Evolutionary conservation across 2,113 vertebrate genomes (phyloP), one percentile per base, ranked within the genome.

Genomic region (Pangasianodon gigas): DNA sequence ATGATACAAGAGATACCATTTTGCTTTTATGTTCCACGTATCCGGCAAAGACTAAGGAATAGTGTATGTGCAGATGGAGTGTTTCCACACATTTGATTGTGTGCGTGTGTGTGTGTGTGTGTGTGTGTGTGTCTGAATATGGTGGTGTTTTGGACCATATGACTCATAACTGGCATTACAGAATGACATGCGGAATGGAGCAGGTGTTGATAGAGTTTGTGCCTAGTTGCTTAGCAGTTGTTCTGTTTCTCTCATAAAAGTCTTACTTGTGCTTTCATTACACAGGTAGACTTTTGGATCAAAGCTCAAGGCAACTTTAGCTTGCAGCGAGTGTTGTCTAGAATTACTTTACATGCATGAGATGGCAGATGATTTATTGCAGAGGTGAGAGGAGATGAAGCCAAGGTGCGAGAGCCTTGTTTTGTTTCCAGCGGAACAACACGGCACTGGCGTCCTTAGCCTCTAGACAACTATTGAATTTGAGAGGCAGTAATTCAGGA

Each of bases 301-400:
- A 92, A 89, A 86, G 82, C 60, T 90, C 54, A 89, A 91, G 89
- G 91, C 83, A 90, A 91, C 87, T 89, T 92, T 91, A 67, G 85
- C 92, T 93, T 69, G 86, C 87, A 51, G 60, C 88, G 79, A 88
- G 89, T 90, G 65, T 90, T 87, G 89, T 91, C 89, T 92, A 92
- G 92, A 86, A 89, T 90, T 91, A 94, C 93, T 95, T 94, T 92
- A 94, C 93, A 94, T 94, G 94, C 93, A 94, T 93, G 91, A 95
- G 92, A 93, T 93, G 90, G 93, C 94, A 93, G 92, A 92, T 94
- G 94, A 95, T 93, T 94, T 95, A 93, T 92, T 87, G 87, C 90
- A 93, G 92, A 92, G 89, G 91, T 93, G 87, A 90, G 91, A 93
- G 92, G 93, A 93, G 93, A 93, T 86, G 85, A 85, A 81, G 93